Conservation (phyloP, 1,140 invertebrate species). For the Rhagoletis zephyria region DNA sequence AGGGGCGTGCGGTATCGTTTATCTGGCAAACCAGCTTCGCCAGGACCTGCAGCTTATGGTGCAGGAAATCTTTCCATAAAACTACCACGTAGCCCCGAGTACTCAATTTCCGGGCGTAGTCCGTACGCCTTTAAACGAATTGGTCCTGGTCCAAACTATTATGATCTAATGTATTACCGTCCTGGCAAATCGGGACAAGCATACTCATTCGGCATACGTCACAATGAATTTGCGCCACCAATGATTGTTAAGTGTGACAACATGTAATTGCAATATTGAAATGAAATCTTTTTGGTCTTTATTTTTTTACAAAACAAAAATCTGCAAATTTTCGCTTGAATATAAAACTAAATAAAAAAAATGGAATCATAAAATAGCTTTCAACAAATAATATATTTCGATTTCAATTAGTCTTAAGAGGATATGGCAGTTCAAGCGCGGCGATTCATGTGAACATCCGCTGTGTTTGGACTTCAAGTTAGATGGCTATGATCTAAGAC, state of each 20-base stretch:
- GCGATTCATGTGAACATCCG: no score
- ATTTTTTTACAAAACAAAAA: not conserved
- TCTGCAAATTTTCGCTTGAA: not conserved
- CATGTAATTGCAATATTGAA: conserved; percentile 61
- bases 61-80: conserved; percentile 66
- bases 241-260: conserved; percentile 72
- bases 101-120: conserved; percentile 68
- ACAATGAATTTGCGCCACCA: conserved; percentile 67
- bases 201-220: conserved; percentile 67
- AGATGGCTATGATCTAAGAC: no score
- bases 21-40: conserved; percentile 71
- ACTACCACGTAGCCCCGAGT: conserved; percentile 68
- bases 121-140: conserved; percentile 55
- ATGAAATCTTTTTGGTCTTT: conserved; percentile 32
- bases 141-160: conserved; percentile 74
- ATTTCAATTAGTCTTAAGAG: no score
- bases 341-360: conserved; percentile 15
- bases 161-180: conserved; percentile 68
- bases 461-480: no score
- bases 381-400: no score
- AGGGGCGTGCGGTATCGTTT: conserved; percentile 66
- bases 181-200: conserved; percentile 63
- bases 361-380: not conserved
- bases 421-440: no score
- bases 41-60: conserved; percentile 77